These are phyloP conservation scores for Temnopleurus reevesii DNA, from an alignment of 53 echinoderm and acorn worm species.

Conservation along the genomic window DNA sequence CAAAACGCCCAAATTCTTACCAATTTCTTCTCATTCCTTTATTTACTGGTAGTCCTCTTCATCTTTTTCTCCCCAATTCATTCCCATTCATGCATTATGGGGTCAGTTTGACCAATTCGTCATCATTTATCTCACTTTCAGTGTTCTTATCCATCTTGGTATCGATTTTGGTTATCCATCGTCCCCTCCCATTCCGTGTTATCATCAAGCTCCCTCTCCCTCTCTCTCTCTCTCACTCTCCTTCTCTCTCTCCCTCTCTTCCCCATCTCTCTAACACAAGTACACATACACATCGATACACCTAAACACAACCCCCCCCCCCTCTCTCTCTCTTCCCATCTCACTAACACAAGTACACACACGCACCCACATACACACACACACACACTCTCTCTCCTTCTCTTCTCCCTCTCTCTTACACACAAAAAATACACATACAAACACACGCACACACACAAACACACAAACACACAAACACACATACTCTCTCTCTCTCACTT, in stretches of 20 bases:
- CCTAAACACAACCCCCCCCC: not conserved
- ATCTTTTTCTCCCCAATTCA: too few relatives aligned
- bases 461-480: not conserved
- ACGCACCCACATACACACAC: not conserved
- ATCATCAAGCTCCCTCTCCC: not conserved
- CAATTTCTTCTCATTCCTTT: too few relatives aligned
- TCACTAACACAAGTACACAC: not conserved
- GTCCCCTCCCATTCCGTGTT: not conserved
- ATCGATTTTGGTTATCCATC: not conserved
- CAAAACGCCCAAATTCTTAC: too few relatives aligned
- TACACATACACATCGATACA: not conserved
- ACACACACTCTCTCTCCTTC: not conserved
- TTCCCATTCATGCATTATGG: too few relatives aligned
- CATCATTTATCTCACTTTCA: too few relatives aligned
- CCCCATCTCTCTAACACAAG: not conserved
- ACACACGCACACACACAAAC: not conserved
- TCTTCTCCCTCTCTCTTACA: not conserved
- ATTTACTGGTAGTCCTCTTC: too few relatives aligned
- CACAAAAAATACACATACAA: too few relatives aligned
- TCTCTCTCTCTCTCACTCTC: not conserved
- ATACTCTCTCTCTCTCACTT: not conserved
- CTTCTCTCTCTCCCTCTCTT: not conserved
- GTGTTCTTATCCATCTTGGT: too few relatives aligned
- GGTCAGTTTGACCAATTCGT: too few relatives aligned
- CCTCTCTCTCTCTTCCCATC: not conserved